Evolutionary conservation across 2,113 vertebrate genomes (phyloP), one percentile per base, ranked within the genome.

Genomic region (Mionectes macconnelli): DNA sequence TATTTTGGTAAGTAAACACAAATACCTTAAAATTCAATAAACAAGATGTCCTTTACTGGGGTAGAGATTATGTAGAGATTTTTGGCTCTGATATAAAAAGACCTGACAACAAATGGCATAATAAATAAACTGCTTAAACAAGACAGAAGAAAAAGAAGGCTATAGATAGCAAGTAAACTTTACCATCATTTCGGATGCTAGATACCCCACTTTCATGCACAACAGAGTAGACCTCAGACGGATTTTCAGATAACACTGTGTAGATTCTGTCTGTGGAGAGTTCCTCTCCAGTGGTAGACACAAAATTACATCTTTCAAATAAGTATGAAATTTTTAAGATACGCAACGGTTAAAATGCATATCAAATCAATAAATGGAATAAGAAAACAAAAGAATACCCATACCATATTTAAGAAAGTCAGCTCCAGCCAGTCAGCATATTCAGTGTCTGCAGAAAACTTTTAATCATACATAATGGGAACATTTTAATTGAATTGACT

Each of bases 141-240:
- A 57, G 25, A 53, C 6, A 18, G 6, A 66, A 25, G 13, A 70
- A 94, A 76, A 18, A 50, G 14, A 69, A 72, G 2, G 47, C 53
- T 68, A 64, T 23, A 70, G 11, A 21, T n/a, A 80, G 7, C 2
- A 16, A 79, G 19, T 18, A 57, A 57, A 57, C 62, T 53, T 62
- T 84, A 33, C 35, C 20, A 60, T 35, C 7, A 4, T 21, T 90
- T 84, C 27, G 57, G 28, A n/a, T 40, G 9, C 6, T 57, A 50
- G 31, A 53, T 7, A 73, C 8, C 1, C 4, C 1, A 8, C 2
- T 69, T 88, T 68, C 22, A 44, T 39, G 21, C 6, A 49, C 14
- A 18, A 40, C 12, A 0, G 0, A 10, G n/a, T 2, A 11, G 21
- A 22, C 3, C 3, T 3, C 4, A 2, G 14, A 22, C 7, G 14